A percentile compares a stretch with the other conserved stretches of the same genome.
phyloP scores from a whole-genome alignment of 1,140 invertebrate genomes.

The Diuraphis noxia region DNA sequence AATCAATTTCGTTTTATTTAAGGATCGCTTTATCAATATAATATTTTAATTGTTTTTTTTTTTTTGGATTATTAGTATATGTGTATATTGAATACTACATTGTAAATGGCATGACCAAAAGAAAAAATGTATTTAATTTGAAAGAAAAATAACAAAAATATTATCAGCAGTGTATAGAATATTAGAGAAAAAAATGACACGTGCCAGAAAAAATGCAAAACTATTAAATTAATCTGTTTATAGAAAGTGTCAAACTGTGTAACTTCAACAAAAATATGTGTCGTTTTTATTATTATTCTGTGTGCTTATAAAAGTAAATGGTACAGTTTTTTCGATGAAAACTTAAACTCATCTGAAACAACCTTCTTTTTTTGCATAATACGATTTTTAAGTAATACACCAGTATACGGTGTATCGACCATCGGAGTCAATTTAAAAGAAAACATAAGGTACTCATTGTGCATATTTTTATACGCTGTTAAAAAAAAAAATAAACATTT shows the following conservation, averaged over 20 bases:
- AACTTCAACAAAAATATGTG: conserved; percentile 17
- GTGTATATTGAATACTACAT: neutral
- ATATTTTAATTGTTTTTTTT: neutral
- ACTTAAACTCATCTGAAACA: neutral
- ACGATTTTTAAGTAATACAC: neutral
- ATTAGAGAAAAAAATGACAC: neutral
- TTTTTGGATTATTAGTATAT: too few relatives aligned
- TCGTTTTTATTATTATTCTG: neutral
- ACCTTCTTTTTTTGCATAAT: neutral
- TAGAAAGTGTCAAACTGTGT: neutral
- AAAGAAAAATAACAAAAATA: neutral
- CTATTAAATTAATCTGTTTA: conserved; percentile 8
- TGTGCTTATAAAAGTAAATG: neutral
- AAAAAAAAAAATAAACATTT: neutral
- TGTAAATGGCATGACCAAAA: neutral
- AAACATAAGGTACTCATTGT: neutral
- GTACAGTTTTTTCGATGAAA: neutral
- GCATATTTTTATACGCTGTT: neutral
- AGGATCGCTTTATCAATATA: neutral
- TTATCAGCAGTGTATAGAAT: neutral
- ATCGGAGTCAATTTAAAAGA: neutral
- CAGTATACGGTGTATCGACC: neutral
- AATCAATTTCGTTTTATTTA: neutral
- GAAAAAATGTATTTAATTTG: neutral
- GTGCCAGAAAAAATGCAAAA: neutral